phyloP scores from a whole-genome alignment of 2,113 vertebrate genomes.

The Neopipo cinnamomea region DNA sequence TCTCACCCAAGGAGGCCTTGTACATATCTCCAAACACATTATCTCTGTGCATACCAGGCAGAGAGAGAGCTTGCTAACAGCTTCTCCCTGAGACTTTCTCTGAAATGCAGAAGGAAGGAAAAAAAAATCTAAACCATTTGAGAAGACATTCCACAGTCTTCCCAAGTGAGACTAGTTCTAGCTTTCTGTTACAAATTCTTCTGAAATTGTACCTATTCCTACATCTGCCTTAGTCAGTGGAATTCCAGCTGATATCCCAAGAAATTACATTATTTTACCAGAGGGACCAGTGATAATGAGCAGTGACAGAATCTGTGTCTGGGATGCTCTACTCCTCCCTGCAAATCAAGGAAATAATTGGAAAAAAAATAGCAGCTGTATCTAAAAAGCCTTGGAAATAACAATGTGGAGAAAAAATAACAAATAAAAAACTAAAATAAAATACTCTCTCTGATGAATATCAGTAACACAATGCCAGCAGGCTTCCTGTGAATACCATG shows the following conservation, averaged over 20 bases:
- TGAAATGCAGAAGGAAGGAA: no score
- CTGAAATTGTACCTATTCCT: no score
- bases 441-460: not conserved
- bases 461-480: not conserved
- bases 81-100: no score
- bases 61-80: no score
- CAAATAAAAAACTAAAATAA: not conserved
- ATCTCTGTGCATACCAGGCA: no score
- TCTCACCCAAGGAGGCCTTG: no score
- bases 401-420: accelerated
- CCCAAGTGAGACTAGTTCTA: no score
- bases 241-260: not conserved
- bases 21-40: no score
- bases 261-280: not conserved
- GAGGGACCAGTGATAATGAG: not conserved
- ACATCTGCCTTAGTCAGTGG: not conserved
- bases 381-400: not conserved
- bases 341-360: not conserved
- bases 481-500: not conserved
- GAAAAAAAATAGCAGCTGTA: not conserved
- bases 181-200: no score
- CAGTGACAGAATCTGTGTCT: not conserved
- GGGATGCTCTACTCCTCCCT: not conserved
- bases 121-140: no score
- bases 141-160: no score